Base-by-base conservation (phyloP, 2,888 invertebrate species). In the Apantesis nais region DNA sequence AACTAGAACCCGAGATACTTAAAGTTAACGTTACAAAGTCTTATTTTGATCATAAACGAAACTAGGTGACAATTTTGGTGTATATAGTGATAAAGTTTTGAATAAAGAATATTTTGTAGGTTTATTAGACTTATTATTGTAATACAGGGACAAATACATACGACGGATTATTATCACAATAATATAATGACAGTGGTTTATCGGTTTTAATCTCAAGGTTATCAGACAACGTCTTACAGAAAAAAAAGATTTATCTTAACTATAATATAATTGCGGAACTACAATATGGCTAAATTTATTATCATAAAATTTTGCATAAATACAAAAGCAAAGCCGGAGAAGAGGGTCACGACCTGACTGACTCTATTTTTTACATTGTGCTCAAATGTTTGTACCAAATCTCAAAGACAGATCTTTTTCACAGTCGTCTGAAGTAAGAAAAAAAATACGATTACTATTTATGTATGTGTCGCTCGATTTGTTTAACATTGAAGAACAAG, bases 141-240 rank as follows among this genome's bases (percentile, higher is more conserved):
- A 29, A 55, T 48, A 14, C 22, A 9, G n/a, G 25, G 5, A 55
- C 25, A 55, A 55, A 14, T 14, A 12, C 52, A 55, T 41, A 9
- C 41, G 14, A 41, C 41, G 4, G 41, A 8, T 14, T 52, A 67
- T 29, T 39, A 25, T 52, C 29, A 60, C 34, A 52, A 16, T 58
- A 55, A 31, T 66, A 71, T 66, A 78, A 79, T 70, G 77, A 66
- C 77, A 77, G 62, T 66, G 77, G 80, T 77, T 78, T 83, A 83
- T 83, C 81, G 9, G 25, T 25, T 39, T 66, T 68, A 74, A 76
- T 77, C 79, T 78, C 66, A 22, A 25, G 19, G 62, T 65, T 75
- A 78, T 75, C 73, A 29, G 0, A 25, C 25, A 25, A 25, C 25
- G 25, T 55, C 25, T 29, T 25, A 55, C 2, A 11, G 11, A 39